phyloP scores from a whole-genome alignment of 37 sponge, comb jelly and placozoan species.

The Beroe forskalii region DNA sequence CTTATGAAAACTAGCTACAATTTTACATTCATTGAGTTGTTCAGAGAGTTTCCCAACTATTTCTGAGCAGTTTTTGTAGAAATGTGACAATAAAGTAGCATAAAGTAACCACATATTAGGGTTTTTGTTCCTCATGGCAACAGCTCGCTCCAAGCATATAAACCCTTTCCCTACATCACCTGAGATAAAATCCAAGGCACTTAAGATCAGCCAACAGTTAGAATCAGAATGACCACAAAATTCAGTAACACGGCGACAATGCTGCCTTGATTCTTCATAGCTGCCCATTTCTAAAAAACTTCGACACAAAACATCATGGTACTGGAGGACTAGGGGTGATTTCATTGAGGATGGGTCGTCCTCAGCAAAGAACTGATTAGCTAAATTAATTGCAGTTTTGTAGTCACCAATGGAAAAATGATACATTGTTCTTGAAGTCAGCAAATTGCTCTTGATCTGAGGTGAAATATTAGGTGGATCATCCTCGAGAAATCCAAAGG shows the following conservation, averaged over 20 bases:
- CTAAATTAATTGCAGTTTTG: not conserved
- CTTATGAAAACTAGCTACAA: not conserved
- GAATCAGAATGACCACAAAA: not conserved
- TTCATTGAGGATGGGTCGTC: not conserved
- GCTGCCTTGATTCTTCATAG: not conserved
- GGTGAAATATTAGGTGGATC: not conserved
- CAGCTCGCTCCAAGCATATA: not conserved
- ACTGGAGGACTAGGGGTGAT: not conserved
- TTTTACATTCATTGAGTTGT: not conserved
- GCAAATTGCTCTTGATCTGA: slow-evolving; percentile 7
- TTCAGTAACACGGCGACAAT: not conserved
- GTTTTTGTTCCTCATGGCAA: not conserved
- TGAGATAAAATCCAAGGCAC: not conserved
- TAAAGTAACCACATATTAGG: slow-evolving; percentile 1
- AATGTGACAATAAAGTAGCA: slow-evolving; percentile 14
- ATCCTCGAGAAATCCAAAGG: slow-evolving; percentile 1
- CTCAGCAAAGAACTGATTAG: not conserved
- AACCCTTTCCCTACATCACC: not conserved
- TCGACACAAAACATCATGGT: not conserved
- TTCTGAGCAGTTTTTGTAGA: not conserved
- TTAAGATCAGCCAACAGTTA: not conserved
- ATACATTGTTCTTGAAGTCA: not conserved
- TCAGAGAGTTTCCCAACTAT: not conserved
- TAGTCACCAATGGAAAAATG: not conserved
- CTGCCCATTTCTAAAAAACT: not conserved